Conservation (phyloP, 1,140 invertebrate genomes). For the Drosophila setifemur region DNA sequence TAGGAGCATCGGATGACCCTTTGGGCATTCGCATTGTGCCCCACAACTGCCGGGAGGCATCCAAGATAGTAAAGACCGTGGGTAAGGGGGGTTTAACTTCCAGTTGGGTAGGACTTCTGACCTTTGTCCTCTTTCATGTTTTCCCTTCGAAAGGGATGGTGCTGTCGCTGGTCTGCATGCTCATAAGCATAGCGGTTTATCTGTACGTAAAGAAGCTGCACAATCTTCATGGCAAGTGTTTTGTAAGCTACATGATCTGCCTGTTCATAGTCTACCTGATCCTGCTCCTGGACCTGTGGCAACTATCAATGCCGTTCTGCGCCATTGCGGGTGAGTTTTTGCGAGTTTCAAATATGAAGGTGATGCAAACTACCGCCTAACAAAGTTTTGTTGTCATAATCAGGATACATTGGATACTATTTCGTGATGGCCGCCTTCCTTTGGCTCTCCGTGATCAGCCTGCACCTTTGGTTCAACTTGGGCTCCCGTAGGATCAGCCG, state of each 20-base stretch:
- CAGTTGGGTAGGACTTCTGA: no score
- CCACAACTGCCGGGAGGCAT: background rate
- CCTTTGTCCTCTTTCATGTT: no score
- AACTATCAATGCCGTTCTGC: background rate
- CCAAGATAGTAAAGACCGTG: background rate
- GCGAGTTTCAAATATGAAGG: no score
- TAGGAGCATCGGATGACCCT: background rate
- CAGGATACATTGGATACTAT: conserved; percentile 87
- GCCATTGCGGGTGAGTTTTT: conserved; percentile 4
- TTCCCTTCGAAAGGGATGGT: conserved; percentile 84
- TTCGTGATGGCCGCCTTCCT: conserved; percentile 88
- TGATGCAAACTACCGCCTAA: no score
- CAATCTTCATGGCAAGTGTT: conserved; percentile 88
- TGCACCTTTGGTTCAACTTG: conserved; percentile 87
- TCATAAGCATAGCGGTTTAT: conserved; percentile 88
- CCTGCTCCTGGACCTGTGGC: conserved; percentile 82
- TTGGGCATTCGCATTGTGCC: conserved; percentile 14
- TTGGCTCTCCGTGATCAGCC: conserved; percentile 90
- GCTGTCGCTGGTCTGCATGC: conserved; percentile 87
- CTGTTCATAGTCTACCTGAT: conserved; percentile 85
- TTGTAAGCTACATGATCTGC: conserved; percentile 88
- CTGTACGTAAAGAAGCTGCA: conserved; percentile 86
- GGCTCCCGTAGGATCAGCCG: conserved; percentile 84
- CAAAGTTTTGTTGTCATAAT: background rate
- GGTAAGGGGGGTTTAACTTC: no score